Percentiles rank a stretch among this genome's conserved stretches.
Evolutionary conservation across 1,140 invertebrate genomes (phyloP).

Genomic region (Nasonia longicornis): DNA sequence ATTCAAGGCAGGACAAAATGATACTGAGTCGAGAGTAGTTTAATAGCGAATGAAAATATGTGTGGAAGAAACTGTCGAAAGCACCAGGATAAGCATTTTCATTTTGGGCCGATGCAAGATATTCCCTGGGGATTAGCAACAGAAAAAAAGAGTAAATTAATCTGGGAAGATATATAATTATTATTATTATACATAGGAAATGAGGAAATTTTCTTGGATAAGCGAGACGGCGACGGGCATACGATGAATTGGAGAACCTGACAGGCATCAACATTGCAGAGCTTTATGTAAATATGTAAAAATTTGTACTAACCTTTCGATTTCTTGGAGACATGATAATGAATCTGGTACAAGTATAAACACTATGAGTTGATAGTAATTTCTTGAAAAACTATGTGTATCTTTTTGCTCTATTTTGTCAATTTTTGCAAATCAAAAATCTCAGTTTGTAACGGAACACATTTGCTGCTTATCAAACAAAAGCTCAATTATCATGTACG

Average conservation of each 20-base stretch:
- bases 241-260: neutral
- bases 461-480: neutral
- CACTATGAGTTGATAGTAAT: neutral
- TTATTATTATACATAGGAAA: neutral
- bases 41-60: neutral
- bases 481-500: neutral
- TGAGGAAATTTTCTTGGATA: slow-evolving; percentile 10
- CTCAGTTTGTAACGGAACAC: neutral
- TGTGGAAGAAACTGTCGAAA: neutral
- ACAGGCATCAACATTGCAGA: slow-evolving; percentile 36
- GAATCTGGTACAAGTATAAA: neutral
- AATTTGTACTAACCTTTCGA: slow-evolving; percentile 39
- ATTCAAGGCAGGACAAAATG: slow-evolving; percentile 40
- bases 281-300: slow-evolving; percentile 48
- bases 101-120: slow-evolving; percentile 6
- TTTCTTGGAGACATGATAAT: slow-evolving; percentile 28
- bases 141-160: neutral
- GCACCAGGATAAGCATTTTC: neutral
- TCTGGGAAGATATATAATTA: neutral
- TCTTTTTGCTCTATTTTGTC: slow-evolving; percentile 14
- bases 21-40: neutral
- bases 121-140: neutral
- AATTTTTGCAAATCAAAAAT: neutral
- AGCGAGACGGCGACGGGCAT: neutral
- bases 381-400: neutral